A percentile compares a stretch with the other conserved stretches of the same genome.
These are phyloP conservation scores for Riparia riparia DNA, from an alignment of 2,113 vertebrate species.

Conservation along the genomic window DNA sequence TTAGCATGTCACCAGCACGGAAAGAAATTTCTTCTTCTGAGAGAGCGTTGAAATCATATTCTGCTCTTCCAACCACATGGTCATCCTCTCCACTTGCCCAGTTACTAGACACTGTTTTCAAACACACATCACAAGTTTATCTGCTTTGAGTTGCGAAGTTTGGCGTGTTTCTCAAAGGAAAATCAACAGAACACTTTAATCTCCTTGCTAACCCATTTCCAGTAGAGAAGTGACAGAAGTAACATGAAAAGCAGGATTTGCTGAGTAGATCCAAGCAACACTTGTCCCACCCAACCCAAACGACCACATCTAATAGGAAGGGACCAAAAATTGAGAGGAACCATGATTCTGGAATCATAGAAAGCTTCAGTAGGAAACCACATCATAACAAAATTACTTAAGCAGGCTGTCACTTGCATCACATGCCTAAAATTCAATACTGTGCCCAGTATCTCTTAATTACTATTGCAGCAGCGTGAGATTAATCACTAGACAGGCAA, in stretches of 20 bases:
- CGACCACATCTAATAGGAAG: neutral
- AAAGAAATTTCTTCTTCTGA: constrained; percentile 95
- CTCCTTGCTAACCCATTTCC: neutral
- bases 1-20: constrained; percentile 91
- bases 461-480: neutral
- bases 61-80: constrained; percentile 93
- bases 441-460: neutral
- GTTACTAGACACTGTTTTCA: constrained; percentile 68
- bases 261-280: neutral
- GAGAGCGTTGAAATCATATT: constrained; percentile 90
- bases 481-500: neutral
- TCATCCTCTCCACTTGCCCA: constrained; percentile 96
- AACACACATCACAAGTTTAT: neutral
- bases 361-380: neutral
- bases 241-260: neutral
- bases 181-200: neutral
- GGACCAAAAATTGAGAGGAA: neutral
- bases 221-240: neutral
- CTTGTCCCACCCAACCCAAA: neutral
- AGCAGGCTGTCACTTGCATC: neutral
- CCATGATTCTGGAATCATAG: neutral
- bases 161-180: neutral
- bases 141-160: neutral
- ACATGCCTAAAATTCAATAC: neutral
- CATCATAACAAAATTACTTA: neutral